Evolutionary conservation across 2,888 invertebrate species (phyloP).

Genomic region (Drosophila neoperkinsi): DNA sequence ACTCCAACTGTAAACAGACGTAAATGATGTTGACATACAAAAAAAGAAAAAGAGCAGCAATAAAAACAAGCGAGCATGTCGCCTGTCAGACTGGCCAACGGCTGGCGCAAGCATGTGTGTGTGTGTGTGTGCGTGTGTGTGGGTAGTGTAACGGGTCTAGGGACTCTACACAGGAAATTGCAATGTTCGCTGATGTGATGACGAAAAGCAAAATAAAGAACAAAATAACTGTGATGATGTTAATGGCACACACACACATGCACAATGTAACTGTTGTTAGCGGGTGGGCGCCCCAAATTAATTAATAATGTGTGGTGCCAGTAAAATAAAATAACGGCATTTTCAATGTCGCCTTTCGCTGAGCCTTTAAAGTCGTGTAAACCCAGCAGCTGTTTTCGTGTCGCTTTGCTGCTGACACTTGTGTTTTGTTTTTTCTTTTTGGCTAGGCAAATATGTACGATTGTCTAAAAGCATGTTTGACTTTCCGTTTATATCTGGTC

Average conservation of each 20-base stretch:
- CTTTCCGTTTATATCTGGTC: slow-evolving; percentile 64
- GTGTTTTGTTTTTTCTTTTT: slow-evolving; percentile 41
- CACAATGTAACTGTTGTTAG: slow-evolving; percentile 15
- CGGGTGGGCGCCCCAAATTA: slow-evolving; percentile 64
- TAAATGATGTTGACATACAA: slow-evolving; percentile 59
- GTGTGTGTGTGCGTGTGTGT: background rate
- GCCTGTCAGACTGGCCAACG: slow-evolving; percentile 78
- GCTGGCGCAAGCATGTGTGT: slow-evolving; percentile 56
- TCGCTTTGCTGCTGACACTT: slow-evolving; percentile 22
- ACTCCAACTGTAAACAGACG: slow-evolving; percentile 48
- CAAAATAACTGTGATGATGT: slow-evolving; percentile 49
- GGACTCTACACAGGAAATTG: slow-evolving; percentile 70
- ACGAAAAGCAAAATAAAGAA: slow-evolving; percentile 65
- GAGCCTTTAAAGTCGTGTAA: slow-evolving; percentile 46
- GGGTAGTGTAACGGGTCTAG: background rate
- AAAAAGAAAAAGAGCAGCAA: slow-evolving; percentile 17
- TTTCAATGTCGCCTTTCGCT: slow-evolving; percentile 8
- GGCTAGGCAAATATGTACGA: slow-evolving; percentile 25
- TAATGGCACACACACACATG: slow-evolving; percentile 14
- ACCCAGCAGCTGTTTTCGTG: slow-evolving; percentile 63
- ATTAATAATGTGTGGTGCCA: slow-evolving; percentile 69
- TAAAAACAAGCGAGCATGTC: slow-evolving; percentile 40
- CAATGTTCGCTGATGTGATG: slow-evolving; percentile 46
- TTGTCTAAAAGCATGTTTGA: slow-evolving; percentile 41
- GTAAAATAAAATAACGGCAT: slow-evolving; percentile 3